phyloP scores from a whole-genome alignment of 2,888 invertebrate species.

The Cephalotes varians region DNA sequence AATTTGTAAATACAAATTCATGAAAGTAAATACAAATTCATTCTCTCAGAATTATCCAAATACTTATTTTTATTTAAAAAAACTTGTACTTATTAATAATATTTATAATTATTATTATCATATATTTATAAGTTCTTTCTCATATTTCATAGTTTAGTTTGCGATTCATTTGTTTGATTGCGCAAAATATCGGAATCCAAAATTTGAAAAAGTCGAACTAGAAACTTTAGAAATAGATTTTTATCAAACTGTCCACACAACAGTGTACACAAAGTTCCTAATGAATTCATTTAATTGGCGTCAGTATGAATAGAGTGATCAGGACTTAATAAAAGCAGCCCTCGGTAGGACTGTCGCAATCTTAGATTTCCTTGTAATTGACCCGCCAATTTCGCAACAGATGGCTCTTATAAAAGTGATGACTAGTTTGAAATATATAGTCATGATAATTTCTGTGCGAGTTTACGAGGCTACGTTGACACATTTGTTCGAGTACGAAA shows the following conservation, averaged over 20 bases:
- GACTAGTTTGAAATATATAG: background rate
- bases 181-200: background rate
- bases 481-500: constrained; percentile 15
- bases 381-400: background rate
- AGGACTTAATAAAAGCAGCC: constrained; percentile 12
- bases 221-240: background rate
- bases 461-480: constrained; percentile 1
- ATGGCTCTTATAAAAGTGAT: background rate
- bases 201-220: background rate
- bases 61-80: background rate
- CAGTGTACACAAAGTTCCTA: background rate
- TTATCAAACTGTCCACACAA: background rate
- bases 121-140: background rate
- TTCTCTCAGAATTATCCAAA: background rate
- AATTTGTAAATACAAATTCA: background rate
- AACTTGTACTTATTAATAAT: background rate
- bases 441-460: background rate
- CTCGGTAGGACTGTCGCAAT: background rate
- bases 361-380: background rate
- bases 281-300: constrained; percentile 27
- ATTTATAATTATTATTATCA: background rate
- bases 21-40: background rate
- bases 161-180: background rate
- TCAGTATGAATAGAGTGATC: constrained; percentile 25
- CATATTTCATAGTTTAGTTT: background rate